Conservation (phyloP, 2,888 invertebrate genomes). For the Dusona sp. region DNA sequence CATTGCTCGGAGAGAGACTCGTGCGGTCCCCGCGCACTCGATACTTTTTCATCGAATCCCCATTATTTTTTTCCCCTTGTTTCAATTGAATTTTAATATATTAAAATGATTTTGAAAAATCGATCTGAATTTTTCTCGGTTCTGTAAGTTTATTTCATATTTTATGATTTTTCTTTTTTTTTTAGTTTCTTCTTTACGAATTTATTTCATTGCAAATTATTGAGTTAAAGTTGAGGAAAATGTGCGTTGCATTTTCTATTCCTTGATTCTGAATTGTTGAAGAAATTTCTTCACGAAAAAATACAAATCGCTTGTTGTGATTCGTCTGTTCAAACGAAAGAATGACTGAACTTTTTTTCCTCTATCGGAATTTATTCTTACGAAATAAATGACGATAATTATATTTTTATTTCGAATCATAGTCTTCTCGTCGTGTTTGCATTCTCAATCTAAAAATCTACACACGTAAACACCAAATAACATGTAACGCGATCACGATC, state of each 20-base stretch:
- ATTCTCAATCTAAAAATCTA: neutral
- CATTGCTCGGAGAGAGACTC: constrained; percentile 52
- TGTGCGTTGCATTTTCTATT: neutral
- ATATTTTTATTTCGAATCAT: neutral
- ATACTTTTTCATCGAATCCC: constrained; percentile 26
- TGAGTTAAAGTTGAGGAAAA: no score
- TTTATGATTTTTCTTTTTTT: neutral
- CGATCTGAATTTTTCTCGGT: neutral
- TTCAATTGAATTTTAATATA: neutral
- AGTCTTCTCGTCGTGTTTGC: neutral
- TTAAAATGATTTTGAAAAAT: neutral
- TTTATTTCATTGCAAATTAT: no score
- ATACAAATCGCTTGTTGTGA: neutral
- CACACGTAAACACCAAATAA: neutral
- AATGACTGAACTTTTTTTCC: neutral
- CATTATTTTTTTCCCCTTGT: neutral
- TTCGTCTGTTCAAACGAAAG: no score
- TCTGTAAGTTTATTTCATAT: neutral
- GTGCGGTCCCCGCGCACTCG: constrained; percentile 25
- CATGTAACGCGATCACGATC: constrained; percentile 1
- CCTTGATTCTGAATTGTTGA: neutral
- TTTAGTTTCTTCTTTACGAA: neutral
- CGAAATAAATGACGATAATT: neutral
- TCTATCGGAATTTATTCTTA: neutral
- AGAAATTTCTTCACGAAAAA: neutral